Evolutionary conservation across 2,797 vertebrate genomes (phyloP).

Genomic region (Syngnathus rostellatus): DNA sequence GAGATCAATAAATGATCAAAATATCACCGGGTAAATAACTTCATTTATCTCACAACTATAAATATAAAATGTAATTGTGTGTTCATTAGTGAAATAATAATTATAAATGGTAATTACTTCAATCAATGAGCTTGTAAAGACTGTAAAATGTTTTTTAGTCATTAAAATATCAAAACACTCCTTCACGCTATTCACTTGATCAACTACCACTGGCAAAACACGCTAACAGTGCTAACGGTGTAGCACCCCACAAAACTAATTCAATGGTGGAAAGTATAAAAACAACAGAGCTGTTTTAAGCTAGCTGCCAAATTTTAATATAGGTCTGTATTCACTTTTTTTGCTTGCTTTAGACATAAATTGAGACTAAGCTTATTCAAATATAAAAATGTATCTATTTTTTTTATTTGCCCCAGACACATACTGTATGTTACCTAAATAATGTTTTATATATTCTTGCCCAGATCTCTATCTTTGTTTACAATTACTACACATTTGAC

Average conservation of each 20-base stretch:
- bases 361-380: not conserved
- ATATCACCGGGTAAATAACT: not conserved
- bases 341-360: too few relatives aligned
- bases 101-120: too few relatives aligned
- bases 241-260: too few relatives aligned
- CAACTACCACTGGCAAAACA: too few relatives aligned
- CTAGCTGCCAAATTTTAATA: not conserved
- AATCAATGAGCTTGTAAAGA: too few relatives aligned
- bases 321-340: not conserved
- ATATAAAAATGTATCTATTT: not conserved
- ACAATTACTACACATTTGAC: slow-evolving; percentile 65
- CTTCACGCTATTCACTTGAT: too few relatives aligned
- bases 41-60: not conserved
- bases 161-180: too few relatives aligned
- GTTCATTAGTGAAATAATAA: too few relatives aligned
- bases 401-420: slow-evolving; percentile 20
- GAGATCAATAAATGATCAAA: not conserved
- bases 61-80: not conserved
- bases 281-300: too few relatives aligned
- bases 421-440: slow-evolving; percentile 23
- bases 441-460: slow-evolving; percentile 64
- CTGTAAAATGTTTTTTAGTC: too few relatives aligned
- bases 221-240: too few relatives aligned
- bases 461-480: slow-evolving; percentile 56
- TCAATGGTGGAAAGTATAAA: too few relatives aligned